These are phyloP conservation scores for Orycteropus afer DNA, from an alignment of 2,113 vertebrate species.

Conservation along the genomic window DNA sequence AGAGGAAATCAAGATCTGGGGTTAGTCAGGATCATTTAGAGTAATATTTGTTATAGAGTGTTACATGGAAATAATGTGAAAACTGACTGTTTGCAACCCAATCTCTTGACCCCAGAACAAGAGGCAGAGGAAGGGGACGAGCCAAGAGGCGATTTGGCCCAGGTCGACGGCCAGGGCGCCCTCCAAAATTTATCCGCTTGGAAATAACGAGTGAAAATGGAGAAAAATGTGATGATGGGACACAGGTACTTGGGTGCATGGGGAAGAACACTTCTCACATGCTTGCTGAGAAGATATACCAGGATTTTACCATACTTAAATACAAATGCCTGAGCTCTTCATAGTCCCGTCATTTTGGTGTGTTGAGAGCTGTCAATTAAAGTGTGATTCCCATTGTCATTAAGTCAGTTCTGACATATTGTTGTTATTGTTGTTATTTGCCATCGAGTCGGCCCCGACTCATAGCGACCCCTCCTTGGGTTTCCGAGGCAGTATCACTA, in stretches of 20 bases:
- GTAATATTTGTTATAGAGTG: background rate
- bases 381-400: background rate
- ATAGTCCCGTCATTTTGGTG: background rate
- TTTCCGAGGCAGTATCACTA: too few relatives aligned
- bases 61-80: background rate
- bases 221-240: constrained; percentile 88
- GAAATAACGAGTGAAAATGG: constrained; percentile 89
- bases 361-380: background rate
- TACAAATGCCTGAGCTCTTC: background rate
- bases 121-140: constrained; percentile 93
- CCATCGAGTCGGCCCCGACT: too few relatives aligned
- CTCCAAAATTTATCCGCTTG: constrained; percentile 95
- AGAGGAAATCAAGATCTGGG: background rate
- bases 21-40: background rate
- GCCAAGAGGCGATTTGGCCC: constrained; percentile 95
- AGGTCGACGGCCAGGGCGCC: constrained; percentile 93
- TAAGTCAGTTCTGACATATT: background rate
- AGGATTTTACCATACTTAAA: background rate
- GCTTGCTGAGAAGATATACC: background rate
- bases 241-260: constrained; percentile 81
- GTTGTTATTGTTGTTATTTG: too few relatives aligned
- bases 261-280: background rate
- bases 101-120: constrained; percentile 88
- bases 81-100: constrained; percentile 52
- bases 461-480: too few relatives aligned